Evolutionary conservation across 1,140 invertebrate genomes (phyloP).

Genomic region (Drosophila nikananu): DNA sequence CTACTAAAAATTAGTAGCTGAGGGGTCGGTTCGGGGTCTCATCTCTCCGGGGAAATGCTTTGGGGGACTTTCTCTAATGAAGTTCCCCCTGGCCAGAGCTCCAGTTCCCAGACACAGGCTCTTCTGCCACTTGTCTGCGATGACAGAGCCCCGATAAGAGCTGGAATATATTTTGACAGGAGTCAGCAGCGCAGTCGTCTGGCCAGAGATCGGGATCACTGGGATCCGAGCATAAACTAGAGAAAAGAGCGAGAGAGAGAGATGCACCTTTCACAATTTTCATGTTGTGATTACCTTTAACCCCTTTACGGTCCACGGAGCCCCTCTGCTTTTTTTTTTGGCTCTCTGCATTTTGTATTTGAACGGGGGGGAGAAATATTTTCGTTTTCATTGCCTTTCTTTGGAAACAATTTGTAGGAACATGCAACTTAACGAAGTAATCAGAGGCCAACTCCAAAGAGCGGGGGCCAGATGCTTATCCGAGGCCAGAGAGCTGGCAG

Average conservation of each 20-base stretch:
- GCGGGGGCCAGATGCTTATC: constrained; percentile 74
- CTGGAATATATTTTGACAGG: constrained; percentile 73
- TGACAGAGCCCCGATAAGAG: constrained; percentile 71
- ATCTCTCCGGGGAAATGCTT: constrained; percentile 4
- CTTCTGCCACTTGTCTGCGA: constrained; percentile 74
- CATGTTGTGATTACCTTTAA: constrained; percentile 77
- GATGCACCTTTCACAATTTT: constrained; percentile 78
- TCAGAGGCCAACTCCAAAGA: constrained; percentile 61
- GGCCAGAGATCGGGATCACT: constrained; percentile 54
- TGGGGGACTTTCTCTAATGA: constrained; percentile 75
- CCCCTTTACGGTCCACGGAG: constrained; percentile 47
- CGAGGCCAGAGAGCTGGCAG: constrained; percentile 40
- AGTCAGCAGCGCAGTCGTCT: constrained; percentile 61
- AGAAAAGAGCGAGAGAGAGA: constrained; percentile 5
- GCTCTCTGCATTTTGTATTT: constrained; percentile 10
- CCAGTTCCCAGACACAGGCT: constrained; percentile 37
- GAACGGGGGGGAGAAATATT: constrained; percentile 57
- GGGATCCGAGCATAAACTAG: constrained; percentile 59
- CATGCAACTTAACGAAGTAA: constrained; percentile 81
- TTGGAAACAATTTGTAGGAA: constrained; percentile 82
- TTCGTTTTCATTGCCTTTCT: constrained; percentile 80
- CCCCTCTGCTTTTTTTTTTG: constrained; percentile 16
- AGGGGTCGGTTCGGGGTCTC: constrained; percentile 8
- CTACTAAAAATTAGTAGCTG: constrained; percentile 77
- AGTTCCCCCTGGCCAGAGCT: constrained; percentile 56